A percentile compares a stretch with the other conserved stretches of the same genome.
Evolutionary conservation across 1,140 invertebrate species (phyloP).

Genomic region (honey bee (Apis mellifera)): DNA sequence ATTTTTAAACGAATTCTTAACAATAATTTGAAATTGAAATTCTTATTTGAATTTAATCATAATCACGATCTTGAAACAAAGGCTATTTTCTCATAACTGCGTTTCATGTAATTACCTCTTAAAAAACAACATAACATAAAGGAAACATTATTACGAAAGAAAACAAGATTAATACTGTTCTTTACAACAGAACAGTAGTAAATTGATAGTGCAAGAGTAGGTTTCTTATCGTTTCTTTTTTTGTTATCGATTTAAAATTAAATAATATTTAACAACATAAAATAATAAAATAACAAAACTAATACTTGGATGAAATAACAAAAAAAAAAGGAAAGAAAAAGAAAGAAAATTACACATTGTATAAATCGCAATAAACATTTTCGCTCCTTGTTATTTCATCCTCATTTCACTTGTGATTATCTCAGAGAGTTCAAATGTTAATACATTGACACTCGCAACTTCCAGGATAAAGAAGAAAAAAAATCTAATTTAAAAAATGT

Average conservation of each 20-base stretch:
- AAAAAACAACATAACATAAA: neutral
- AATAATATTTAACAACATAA: neutral
- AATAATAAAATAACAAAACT: too few relatives aligned
- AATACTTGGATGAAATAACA: too few relatives aligned
- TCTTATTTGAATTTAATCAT: neutral
- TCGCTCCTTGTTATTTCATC: neutral
- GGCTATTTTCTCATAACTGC: neutral
- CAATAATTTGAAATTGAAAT: neutral
- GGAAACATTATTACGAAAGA: neutral
- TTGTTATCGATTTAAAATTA: neutral
- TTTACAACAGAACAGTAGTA: neutral
- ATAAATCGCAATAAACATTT: neutral
- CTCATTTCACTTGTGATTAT: neutral
- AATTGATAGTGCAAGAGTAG: neutral
- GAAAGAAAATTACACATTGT: conserved; percentile 1
- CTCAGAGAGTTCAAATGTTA: neutral
- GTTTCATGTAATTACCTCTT: neutral
- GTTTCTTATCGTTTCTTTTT: neutral
- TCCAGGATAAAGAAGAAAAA: neutral
- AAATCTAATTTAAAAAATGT: neutral
- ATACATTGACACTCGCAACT: neutral
- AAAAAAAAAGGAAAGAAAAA: neutral
- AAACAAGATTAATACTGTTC: neutral
- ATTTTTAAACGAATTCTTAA: neutral
- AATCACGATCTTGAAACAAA: neutral